These are phyloP conservation scores for Drosophila kuntzei DNA, from an alignment of 2,888 invertebrate genomes.

Conservation along the genomic window DNA sequence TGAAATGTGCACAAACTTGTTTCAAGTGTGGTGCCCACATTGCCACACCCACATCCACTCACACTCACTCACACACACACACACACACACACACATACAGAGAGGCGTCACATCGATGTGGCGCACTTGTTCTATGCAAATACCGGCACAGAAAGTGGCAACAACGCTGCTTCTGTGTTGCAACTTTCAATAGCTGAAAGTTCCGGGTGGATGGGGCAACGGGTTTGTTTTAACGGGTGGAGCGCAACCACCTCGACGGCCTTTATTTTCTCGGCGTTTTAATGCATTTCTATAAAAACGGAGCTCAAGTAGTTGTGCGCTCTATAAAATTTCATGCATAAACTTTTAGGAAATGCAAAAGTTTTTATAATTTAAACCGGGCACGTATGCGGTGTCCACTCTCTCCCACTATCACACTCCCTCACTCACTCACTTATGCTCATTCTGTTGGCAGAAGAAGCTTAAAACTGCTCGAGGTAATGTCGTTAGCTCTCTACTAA, in stretches of 20 bases:
- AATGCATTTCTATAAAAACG: constrained; percentile 61
- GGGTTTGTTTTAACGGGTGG: not conserved
- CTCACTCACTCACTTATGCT: not conserved
- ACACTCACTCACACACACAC: not conserved
- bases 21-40: constrained; percentile 55
- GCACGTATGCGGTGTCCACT: constrained; percentile 73
- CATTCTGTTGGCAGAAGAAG: constrained; percentile 21
- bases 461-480: constrained; percentile 57
- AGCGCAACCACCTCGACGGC: constrained; percentile 13
- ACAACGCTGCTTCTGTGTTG: constrained; percentile 46
- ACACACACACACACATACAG: not conserved
- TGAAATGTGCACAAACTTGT: constrained; percentile 65
- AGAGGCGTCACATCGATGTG: constrained; percentile 14
- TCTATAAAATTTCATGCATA: constrained; percentile 81
- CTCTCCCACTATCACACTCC: not conserved
- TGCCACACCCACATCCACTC: constrained; percentile 9
- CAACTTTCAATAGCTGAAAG: constrained; percentile 48
- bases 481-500: constrained; percentile 34
- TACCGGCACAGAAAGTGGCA: constrained; percentile 45
- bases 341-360: constrained; percentile 78
- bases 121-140: constrained; percentile 60
- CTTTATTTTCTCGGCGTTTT: constrained; percentile 44
- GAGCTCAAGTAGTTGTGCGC: constrained; percentile 72
- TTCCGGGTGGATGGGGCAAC: constrained; percentile 12
- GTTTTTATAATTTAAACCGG: constrained; percentile 79